phyloP scores from a whole-genome alignment of 2,888 invertebrate genomes.

The Sepiola atlantica region DNA sequence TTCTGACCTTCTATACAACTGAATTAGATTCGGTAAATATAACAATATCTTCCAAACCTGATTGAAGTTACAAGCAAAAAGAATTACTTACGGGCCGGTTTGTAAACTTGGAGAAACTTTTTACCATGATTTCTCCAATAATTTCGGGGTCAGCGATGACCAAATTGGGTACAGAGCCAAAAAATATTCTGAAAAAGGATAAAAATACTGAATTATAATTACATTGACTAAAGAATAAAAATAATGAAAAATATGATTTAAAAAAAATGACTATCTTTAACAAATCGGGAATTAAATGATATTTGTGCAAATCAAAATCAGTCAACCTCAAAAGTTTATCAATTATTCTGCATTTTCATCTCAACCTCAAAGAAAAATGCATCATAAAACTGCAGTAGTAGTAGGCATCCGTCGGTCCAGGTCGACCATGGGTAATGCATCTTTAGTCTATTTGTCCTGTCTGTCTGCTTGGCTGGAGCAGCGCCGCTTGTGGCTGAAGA shows the following conservation, averaged over 20 bases:
- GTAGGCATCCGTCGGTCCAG: no score
- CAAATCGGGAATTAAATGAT: no score
- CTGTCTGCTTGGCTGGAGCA: no score
- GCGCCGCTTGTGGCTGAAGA: no score
- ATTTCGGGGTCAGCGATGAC: neutral
- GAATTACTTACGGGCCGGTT: neutral
- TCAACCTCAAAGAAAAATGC: no score
- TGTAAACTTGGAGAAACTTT: constrained; percentile 20
- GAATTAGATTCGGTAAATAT: neutral
- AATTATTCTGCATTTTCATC: neutral
- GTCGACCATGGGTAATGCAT: no score
- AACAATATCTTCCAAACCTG: neutral
- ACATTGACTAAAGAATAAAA: neutral
- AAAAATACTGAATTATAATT: neutral
- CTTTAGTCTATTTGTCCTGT: no score
- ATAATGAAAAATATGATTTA: neutral
- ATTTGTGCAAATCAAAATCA: no score
- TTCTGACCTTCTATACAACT: no score
- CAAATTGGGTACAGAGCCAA: neutral
- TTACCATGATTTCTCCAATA: neutral
- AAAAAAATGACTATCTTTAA: no score
- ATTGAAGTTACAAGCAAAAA: neutral
- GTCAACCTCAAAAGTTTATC: neutral
- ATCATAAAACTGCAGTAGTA: no score
- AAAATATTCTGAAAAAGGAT: neutral